Percentiles rank a stretch among this genome's conserved stretches.
Evolutionary conservation across 1,140 invertebrate species (phyloP).

Genomic region (Drosophila subpulchrella): DNA sequence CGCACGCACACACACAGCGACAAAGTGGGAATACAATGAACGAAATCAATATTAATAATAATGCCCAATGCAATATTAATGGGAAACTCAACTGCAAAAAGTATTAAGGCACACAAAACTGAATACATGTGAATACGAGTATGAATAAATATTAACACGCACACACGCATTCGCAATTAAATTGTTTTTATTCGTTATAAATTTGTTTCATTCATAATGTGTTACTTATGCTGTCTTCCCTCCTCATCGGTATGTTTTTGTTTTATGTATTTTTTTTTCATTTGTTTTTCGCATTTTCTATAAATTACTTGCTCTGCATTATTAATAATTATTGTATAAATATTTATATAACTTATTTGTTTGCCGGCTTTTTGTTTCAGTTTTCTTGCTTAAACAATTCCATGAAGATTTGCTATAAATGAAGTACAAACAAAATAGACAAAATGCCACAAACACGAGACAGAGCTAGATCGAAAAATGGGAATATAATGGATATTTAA

Average conservation of each 20-base stretch:
- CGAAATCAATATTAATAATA: constrained; percentile 76
- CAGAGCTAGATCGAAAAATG: constrained; percentile 39
- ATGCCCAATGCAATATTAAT: constrained; percentile 81
- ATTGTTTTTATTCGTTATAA: constrained; percentile 67
- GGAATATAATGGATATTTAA: constrained; percentile 38
- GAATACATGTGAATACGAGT: constrained; percentile 52
- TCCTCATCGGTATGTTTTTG: constrained; percentile 21
- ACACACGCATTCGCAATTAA: constrained; percentile 65
- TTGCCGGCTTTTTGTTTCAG: constrained; percentile 41
- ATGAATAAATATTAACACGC: constrained; percentile 63
- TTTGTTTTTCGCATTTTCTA: constrained; percentile 46
- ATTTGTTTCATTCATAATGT: constrained; percentile 56
- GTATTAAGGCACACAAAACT: constrained; percentile 58
- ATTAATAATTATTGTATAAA: constrained; percentile 77
- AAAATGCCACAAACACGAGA: constrained; percentile 59
- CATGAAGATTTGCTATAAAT: constrained; percentile 46
- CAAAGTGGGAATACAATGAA: constrained; percentile 68
- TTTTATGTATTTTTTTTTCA: constrained; percentile 7
- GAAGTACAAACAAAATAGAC: constrained; percentile 40
- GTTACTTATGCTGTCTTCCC: constrained; percentile 57
- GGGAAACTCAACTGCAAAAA: constrained; percentile 73
- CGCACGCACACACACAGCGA: constrained; percentile 44
- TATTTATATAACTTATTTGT: constrained; percentile 68
- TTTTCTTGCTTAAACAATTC: constrained; percentile 55
- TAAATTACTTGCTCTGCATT: constrained; percentile 79